Conservation (phyloP, 2,888 invertebrate species). For the Subacronicta megacephala region DNA sequence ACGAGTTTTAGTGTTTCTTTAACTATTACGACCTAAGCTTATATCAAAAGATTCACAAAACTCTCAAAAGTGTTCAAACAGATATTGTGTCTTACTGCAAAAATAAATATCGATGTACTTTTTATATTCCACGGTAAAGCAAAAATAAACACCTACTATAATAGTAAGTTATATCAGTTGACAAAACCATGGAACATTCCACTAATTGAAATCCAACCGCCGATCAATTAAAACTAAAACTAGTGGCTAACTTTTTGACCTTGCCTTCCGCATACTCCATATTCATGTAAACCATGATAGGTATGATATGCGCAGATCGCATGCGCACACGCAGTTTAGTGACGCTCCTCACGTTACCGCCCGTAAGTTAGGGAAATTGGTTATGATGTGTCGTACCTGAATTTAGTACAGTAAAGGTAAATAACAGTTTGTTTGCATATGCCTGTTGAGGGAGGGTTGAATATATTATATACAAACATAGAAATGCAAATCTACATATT, state of each 20-base stretch:
- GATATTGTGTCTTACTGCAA: too few relatives aligned
- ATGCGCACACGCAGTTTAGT: slow-evolving; percentile 50
- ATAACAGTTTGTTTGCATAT: slow-evolving; percentile 47
- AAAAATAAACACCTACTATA: too few relatives aligned
- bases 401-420: slow-evolving; percentile 25
- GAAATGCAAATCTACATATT: too few relatives aligned
- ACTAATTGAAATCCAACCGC: slow-evolving; percentile 22
- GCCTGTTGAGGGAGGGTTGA: too few relatives aligned
- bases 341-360: slow-evolving; percentile 49
- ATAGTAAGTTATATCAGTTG: background rate
- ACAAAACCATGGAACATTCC: background rate
- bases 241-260: slow-evolving; percentile 50
- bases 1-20: too few relatives aligned
- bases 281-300: slow-evolving; percentile 54
- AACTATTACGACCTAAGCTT: too few relatives aligned
- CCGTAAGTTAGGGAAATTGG: slow-evolving; percentile 52
- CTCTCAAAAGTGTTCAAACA: too few relatives aligned
- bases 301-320: slow-evolving; percentile 60
- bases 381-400: slow-evolving; percentile 52
- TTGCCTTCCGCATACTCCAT: slow-evolving; percentile 55
- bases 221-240: slow-evolving; percentile 44
- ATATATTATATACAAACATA: background rate
- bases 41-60: too few relatives aligned
- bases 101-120: too few relatives aligned
- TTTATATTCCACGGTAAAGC: too few relatives aligned